Conservation (phyloP, 2,797 vertebrate genomes). For the Tadarida brasiliensis region DNA sequence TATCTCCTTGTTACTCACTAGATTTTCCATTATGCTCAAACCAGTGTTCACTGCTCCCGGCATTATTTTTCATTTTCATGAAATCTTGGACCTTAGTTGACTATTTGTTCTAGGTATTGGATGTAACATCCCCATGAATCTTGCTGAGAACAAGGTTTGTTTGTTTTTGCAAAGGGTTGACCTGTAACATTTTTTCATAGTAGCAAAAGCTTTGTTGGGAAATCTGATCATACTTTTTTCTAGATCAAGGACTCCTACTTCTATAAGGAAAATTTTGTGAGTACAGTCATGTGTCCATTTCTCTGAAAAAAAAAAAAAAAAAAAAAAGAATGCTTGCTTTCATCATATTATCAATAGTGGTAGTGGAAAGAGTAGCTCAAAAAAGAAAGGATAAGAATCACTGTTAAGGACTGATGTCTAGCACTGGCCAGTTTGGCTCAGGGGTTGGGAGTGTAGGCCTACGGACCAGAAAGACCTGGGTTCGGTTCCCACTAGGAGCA, state of each 20-base stretch:
- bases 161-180: neutral
- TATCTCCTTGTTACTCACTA: neutral
- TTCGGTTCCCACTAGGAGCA: too few species aligned
- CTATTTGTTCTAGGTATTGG: neutral
- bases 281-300: neutral
- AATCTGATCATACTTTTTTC: neutral
- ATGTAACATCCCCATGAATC: neutral
- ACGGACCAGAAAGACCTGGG: too few species aligned
- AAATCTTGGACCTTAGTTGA: neutral
- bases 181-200: neutral
- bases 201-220: neutral
- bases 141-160: slow-evolving; percentile 6
- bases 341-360: neutral
- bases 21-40: slow-evolving; percentile 36
- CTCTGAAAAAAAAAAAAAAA: too few species aligned
- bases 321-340: neutral
- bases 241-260: neutral
- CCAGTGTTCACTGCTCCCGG: neutral
- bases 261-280: slow-evolving; percentile 20
- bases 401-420: neutral
- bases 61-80: neutral
- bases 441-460: too few species aligned
- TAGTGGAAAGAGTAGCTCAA: neutral
- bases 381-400: neutral
- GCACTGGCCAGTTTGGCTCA: too few species aligned